Conservation (phyloP, 2,113 vertebrate species). For the Ibidorhyncha struthersii region DNA sequence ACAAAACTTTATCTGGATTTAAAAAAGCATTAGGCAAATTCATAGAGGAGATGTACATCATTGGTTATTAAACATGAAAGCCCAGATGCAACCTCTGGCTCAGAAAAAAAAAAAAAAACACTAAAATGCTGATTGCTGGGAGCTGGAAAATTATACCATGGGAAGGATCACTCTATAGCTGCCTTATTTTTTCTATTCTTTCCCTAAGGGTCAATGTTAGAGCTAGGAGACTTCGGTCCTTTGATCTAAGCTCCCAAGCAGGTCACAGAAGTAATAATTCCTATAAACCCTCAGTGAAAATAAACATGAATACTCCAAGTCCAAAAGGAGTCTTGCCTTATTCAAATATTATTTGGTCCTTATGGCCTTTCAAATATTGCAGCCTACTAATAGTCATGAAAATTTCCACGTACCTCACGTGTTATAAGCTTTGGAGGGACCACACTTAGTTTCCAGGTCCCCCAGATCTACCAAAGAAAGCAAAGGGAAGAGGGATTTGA, state of each 20-base stretch:
- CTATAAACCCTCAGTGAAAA: conserved; percentile 13
- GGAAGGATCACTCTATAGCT: conserved; percentile 29
- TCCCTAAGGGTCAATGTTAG: conserved; percentile 40
- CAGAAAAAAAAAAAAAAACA: background rate
- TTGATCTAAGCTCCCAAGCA: conserved; percentile 48
- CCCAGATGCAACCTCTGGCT: conserved; percentile 25
- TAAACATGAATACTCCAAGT: background rate
- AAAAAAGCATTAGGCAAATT: conserved; percentile 16
- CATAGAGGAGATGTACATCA: conserved; percentile 1
- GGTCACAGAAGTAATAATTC: conserved; percentile 32
- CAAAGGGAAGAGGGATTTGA: background rate
- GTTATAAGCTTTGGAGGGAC: background rate
- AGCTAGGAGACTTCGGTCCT: conserved; percentile 34
- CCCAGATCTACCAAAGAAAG: background rate
- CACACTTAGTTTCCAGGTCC: background rate
- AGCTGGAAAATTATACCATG: conserved; percentile 48
- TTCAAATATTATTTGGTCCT: background rate
- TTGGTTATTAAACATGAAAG: conserved; percentile 53
- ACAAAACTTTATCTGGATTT: conserved; percentile 36
- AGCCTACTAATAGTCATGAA: background rate
- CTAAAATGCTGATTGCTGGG: conserved; percentile 30
- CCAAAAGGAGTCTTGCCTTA: background rate
- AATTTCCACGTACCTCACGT: background rate
- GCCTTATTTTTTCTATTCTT: conserved; percentile 15
- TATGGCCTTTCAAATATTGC: background rate